Base-by-base conservation (phyloP, 2,888 invertebrate species). In the Caenorhabditis zanzibari region DNA sequence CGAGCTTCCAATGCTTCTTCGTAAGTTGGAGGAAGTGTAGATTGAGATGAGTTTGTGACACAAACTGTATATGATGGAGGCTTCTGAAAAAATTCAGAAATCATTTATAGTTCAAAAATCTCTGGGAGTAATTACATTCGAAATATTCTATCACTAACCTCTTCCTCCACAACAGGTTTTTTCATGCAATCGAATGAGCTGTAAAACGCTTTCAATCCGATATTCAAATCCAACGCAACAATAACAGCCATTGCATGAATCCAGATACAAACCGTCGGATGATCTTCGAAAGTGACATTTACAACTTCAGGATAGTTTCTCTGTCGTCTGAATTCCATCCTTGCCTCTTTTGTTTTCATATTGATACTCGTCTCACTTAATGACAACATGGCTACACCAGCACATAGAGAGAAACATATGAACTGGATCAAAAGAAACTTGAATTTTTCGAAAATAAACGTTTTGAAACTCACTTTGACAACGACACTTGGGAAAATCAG, bases 181-280 rank as follows among this genome's bases (percentile, higher is more conserved):
- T 82, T 64, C 56, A 71, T 69, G 63, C 82, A 82, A 66, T 82
- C 76, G 35, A 72, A 76, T 14, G 82, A 58, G 26, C 66, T 72
- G 44, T 76, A 76, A 44, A 82, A 82, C 19, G 82, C 82, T 44
- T 77, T 76, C 35, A 82, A 49, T 24, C 77, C 77, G 49, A 75
- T 77, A 41, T 75, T 82, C 44, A 83, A 54, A 56, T 83, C 83
- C 26, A 83, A 49, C 5, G 73, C 66, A 9, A 83, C 69, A 4
- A 83, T 26, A 7, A 74, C 74, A 16, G 76, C 79, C 58, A 83
- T 47, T 41, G 59, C 74, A 38, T 83, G 74, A 58, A 83, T 83
- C 83, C 83, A 83, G 22, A 83, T 79, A 35, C 83, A 79, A 26
- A 83, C 83, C 0, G 79, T 77, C 54, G 83, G 83, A 59, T 83